Conservation (phyloP, 2,113 vertebrate genomes). For the Xiphias gladius region DNA sequence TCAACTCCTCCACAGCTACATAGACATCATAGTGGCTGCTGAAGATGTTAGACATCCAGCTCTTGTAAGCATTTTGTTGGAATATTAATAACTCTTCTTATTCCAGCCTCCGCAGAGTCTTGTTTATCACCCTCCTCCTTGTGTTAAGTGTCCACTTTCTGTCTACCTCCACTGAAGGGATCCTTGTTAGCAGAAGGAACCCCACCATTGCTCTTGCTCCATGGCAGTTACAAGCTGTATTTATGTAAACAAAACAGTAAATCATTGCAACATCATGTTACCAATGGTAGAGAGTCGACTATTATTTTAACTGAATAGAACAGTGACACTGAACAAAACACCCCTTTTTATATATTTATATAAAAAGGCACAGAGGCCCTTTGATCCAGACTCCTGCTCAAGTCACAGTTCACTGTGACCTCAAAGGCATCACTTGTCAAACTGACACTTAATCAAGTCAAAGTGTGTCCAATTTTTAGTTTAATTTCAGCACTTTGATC, state of each 20-base stretch:
- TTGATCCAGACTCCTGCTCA: conserved; percentile 19
- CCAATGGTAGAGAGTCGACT: conserved; percentile 39
- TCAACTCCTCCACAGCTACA: conserved; percentile 22
- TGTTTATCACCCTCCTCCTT: conserved; percentile 7
- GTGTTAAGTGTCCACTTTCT: conserved; percentile 29
- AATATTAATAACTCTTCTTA: conserved; percentile 9
- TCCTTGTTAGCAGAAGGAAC: conserved; percentile 36
- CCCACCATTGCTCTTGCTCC: conserved; percentile 13
- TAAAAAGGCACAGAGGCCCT: conserved; percentile 2
- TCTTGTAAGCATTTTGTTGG: conserved; percentile 35
- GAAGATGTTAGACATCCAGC: conserved; percentile 16
- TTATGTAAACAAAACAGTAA: conserved; percentile 59
- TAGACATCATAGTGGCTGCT: conserved; percentile 5
- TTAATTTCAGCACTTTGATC: conserved; percentile 4
- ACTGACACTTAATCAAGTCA: neutral
- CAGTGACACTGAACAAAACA: conserved; percentile 19
- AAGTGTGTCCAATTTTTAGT: neutral
- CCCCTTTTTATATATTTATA: neutral
- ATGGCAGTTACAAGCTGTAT: conserved; percentile 44
- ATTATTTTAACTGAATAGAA: conserved; percentile 38
- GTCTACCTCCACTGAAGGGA: conserved; percentile 70
- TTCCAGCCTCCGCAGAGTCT: conserved; percentile 33
- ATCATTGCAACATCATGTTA: conserved; percentile 45
- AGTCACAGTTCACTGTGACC: conserved; percentile 17
- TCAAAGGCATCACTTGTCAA: neutral